Conservation (phyloP, 1,140 invertebrate genomes). For the Drosophila sechellia region DNA sequence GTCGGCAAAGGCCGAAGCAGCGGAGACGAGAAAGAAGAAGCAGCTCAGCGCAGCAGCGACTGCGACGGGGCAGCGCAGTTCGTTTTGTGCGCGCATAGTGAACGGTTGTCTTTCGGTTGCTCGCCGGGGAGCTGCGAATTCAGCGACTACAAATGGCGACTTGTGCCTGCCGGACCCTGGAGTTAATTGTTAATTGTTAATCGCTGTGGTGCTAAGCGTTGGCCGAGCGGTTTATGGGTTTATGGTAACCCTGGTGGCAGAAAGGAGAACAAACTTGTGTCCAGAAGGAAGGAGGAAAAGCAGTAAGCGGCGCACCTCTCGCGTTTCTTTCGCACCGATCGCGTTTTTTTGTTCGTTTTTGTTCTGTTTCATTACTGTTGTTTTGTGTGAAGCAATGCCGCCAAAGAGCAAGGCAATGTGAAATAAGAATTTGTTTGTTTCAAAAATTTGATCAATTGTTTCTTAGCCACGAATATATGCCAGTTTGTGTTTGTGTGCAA, state of each 20-base stretch:
- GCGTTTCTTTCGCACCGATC: constrained; percentile 28
- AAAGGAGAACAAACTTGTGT: neutral
- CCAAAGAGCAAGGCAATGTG: constrained; percentile 21
- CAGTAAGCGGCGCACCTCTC: constrained; percentile 21
- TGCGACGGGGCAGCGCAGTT: constrained; percentile 34
- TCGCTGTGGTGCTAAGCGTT: constrained; percentile 12
- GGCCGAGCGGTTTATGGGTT: constrained; percentile 21
- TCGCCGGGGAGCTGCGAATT: constrained; percentile 9
- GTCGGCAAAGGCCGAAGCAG: constrained; percentile 5
- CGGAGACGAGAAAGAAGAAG: constrained; percentile 5
- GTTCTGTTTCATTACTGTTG: constrained; percentile 33
- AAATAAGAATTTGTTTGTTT: constrained; percentile 27
- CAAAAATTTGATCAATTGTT: constrained; percentile 18
- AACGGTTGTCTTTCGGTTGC: constrained; percentile 43
- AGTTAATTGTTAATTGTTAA: constrained; percentile 7
- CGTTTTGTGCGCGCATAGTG: constrained; percentile 63
- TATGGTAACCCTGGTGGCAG: constrained; percentile 10
- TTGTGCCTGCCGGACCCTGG: neutral
- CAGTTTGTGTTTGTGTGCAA: constrained; percentile 7
- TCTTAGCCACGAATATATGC: constrained; percentile 21
- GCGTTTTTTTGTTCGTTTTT: constrained; percentile 54
- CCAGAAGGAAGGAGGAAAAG: constrained; percentile 12
- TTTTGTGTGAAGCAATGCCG: constrained; percentile 27
- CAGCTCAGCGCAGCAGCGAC: constrained; percentile 5
- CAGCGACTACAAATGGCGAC: constrained; percentile 1